Conservation (phyloP, 2,888 invertebrate genomes). For the Pyrrhia umbra region DNA sequence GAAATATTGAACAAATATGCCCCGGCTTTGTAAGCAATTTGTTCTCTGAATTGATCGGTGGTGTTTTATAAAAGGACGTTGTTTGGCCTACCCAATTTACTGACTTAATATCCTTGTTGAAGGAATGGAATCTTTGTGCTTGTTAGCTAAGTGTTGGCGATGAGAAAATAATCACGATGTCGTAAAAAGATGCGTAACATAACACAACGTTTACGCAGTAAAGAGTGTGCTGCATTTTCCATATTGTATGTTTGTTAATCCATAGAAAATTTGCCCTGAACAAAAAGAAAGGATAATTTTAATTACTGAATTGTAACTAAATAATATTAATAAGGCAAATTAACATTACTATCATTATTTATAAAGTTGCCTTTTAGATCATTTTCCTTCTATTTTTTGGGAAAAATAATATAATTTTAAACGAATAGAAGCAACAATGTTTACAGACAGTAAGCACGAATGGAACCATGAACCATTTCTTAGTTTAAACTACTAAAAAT, state of each 20-base stretch:
- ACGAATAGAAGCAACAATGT: background rate
- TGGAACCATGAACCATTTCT: background rate
- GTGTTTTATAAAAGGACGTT: slow-evolving; percentile 38
- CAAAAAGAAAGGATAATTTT: no score
- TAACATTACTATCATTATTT: no score
- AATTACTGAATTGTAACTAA: no score
- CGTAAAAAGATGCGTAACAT: no score
- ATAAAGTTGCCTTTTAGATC: no score
- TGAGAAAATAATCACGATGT: slow-evolving; percentile 1
- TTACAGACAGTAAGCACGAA: background rate
- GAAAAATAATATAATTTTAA: no score
- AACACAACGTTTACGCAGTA: no score
- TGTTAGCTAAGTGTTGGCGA: background rate
- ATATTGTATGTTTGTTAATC: no score
- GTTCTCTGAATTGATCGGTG: slow-evolving; percentile 53
- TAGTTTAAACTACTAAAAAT: slow-evolving; percentile 19
- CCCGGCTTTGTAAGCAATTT: slow-evolving; percentile 52
- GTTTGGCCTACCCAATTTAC: slow-evolving; percentile 34
- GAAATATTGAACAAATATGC: slow-evolving; percentile 62
- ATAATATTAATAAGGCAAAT: no score
- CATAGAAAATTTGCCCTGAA: no score
- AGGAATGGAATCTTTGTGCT: background rate
- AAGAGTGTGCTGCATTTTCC: no score
- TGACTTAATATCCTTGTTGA: slow-evolving; percentile 28
- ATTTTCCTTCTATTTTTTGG: no score